Percentiles rank a stretch among this genome's conserved stretches.
Evolutionary conservation across 64 coral and sea anemone species (phyloP).

Genomic region (Montipora cactus): DNA sequence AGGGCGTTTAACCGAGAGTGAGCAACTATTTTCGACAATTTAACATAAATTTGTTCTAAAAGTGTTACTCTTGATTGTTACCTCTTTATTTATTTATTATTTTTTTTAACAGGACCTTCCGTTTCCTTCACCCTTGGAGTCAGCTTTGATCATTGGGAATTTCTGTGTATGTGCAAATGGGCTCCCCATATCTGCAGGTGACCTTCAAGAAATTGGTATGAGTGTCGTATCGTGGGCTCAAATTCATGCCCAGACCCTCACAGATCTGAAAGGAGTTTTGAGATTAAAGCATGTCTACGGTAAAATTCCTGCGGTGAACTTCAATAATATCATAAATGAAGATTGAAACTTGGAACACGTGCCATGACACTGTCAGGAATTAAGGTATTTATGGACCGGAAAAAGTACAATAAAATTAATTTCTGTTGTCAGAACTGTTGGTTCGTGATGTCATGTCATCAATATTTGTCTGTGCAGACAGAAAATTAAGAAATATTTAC

Average conservation of each 20-base stretch:
- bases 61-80: no score
- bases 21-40: no score
- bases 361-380: background rate
- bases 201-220: constrained; percentile 19
- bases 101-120: constrained; percentile 67
- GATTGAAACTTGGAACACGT: background rate
- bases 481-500: no score
- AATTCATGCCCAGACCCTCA: constrained; percentile 66
- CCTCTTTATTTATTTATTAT: background rate
- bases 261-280: constrained; percentile 4
- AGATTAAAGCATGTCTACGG: background rate
- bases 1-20: no score
- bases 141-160: constrained; percentile 62
- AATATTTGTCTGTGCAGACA: no score
- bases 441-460: no score
- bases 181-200: background rate
- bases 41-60: no score
- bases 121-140: constrained; percentile 77
- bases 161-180: constrained; percentile 39
- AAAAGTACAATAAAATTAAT: no score
- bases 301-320: background rate
- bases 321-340: background rate
- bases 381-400: no score
- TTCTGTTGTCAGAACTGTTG: no score
- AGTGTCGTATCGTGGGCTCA: constrained; percentile 54